These are phyloP conservation scores for Mactromeris polynyma DNA, from an alignment of 2,888 invertebrate species.

Conservation along the genomic window DNA sequence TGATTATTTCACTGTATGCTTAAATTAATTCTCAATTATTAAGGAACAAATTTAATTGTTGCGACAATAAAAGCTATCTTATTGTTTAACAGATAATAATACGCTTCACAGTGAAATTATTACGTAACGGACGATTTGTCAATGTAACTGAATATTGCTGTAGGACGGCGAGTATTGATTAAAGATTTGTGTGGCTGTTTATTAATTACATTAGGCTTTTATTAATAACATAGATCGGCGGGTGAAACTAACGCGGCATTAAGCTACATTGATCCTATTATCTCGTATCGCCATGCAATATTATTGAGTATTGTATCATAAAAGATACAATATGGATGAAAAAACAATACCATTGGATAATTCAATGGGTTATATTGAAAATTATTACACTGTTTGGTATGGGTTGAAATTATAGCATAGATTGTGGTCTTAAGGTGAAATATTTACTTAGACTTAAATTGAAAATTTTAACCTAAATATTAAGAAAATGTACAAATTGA, in stretches of 20 bases:
- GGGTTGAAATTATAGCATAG: too few species aligned
- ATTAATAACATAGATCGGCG: constrained; percentile 35
- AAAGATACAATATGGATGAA: background rate
- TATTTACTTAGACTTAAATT: too few species aligned
- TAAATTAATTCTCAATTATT: too few species aligned
- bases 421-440: too few species aligned
- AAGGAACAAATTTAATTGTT: too few species aligned
- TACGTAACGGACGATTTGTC: background rate
- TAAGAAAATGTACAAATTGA: too few species aligned
- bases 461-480: too few species aligned
- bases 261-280: constrained; percentile 25
- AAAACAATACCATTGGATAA: background rate
- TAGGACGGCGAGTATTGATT: constrained; percentile 40
- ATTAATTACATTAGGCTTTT: constrained; percentile 54
- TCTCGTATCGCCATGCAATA: constrained; percentile 2
- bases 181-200: constrained; percentile 18
- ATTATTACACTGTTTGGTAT: too few species aligned
- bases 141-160: background rate
- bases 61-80: background rate
- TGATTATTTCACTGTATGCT: too few species aligned
- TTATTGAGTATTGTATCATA: background rate
- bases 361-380: background rate
- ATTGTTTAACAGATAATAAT: background rate
- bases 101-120: background rate
- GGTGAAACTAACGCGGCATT: constrained; percentile 8